A percentile compares a stretch with the other conserved stretches of the same genome.
Conservation (phyloP, 2,888 invertebrate genomes). For the Electrophaes corylata region DNA sequence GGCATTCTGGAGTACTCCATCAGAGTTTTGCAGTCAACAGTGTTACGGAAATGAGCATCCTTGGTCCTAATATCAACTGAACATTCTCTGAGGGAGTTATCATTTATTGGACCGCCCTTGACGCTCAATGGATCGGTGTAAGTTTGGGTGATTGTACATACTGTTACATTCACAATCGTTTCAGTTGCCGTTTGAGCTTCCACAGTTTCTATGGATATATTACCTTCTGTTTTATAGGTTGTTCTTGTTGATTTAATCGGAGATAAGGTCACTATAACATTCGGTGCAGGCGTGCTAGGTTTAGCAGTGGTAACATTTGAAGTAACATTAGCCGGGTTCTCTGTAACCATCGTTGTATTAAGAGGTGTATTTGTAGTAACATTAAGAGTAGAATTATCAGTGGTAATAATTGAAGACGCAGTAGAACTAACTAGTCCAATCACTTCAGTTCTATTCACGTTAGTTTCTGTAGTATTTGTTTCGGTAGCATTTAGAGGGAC, state of each 20-base stretch:
- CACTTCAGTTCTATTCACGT: background rate
- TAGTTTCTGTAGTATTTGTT: conserved; percentile 18
- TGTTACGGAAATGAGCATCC: conserved; percentile 51
- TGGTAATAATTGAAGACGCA: background rate
- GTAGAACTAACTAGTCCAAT: background rate
- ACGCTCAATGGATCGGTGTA: conserved; percentile 62
- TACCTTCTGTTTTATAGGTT: conserved; percentile 19
- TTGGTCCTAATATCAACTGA: conserved; percentile 65
- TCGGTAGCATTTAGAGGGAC: conserved; percentile 11
- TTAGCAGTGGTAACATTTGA: background rate
- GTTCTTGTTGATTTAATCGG: background rate
- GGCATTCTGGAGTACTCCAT: conserved; percentile 66
- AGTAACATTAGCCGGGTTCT: background rate
- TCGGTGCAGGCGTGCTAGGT: conserved; percentile 1
- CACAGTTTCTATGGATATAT: conserved; percentile 18
- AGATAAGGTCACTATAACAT: background rate
- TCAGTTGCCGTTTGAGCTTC: conserved; percentile 34
- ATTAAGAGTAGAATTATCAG: background rate
- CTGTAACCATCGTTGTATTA: conserved; percentile 10
- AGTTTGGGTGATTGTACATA: conserved; percentile 48
- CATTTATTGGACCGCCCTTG: conserved; percentile 58
- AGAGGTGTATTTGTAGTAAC: conserved; percentile 5
- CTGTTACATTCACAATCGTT: conserved; percentile 49
- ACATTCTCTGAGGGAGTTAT: conserved; percentile 60
- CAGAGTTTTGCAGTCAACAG: conserved; percentile 62